These are phyloP conservation scores for Cyanoderma ruficeps DNA, from an alignment of 2,113 vertebrate genomes.

Conservation along the genomic window DNA sequence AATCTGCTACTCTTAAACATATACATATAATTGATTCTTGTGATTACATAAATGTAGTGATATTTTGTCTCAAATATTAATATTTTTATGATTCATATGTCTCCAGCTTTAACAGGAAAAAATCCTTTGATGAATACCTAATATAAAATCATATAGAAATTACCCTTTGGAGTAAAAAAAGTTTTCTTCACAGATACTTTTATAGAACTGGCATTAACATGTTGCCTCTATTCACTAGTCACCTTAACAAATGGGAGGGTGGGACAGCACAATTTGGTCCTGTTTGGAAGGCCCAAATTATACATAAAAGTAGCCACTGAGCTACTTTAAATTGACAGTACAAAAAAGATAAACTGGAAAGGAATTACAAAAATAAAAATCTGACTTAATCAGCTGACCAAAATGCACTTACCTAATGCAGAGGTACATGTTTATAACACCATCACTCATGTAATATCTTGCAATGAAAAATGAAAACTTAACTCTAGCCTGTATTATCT, in stretches of 20 bases:
- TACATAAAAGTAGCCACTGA: slow-evolving; percentile 5
- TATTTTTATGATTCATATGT: not conserved
- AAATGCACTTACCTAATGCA: slow-evolving; percentile 56
- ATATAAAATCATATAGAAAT: not conserved
- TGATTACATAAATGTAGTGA: not conserved
- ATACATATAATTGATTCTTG: not conserved
- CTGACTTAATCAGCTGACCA: slow-evolving; percentile 64
- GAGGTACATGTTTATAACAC: slow-evolving; percentile 57
- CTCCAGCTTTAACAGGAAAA: not conserved
- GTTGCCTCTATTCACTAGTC: slow-evolving; percentile 1
- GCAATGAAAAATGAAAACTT: slow-evolving; percentile 58
- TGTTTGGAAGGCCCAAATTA: slow-evolving; percentile 52
- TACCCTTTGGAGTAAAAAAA: not conserved
- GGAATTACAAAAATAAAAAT: slow-evolving; percentile 42
- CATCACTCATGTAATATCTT: slow-evolving; percentile 60
- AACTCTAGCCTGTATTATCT: slow-evolving; percentile 45
- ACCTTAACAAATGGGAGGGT: slow-evolving; percentile 20
- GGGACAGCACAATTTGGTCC: not conserved
- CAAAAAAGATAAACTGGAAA: slow-evolving; percentile 57
- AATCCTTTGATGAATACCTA: not conserved
- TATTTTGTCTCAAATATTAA: not conserved
- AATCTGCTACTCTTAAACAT: not conserved
- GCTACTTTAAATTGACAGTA: slow-evolving; percentile 58
- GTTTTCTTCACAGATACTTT: not conserved
- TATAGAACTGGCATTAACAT: slow-evolving; percentile 36